Conservation (phyloP, 2,113 vertebrate genomes). For the Poeciliopsis retropinna region DNA sequence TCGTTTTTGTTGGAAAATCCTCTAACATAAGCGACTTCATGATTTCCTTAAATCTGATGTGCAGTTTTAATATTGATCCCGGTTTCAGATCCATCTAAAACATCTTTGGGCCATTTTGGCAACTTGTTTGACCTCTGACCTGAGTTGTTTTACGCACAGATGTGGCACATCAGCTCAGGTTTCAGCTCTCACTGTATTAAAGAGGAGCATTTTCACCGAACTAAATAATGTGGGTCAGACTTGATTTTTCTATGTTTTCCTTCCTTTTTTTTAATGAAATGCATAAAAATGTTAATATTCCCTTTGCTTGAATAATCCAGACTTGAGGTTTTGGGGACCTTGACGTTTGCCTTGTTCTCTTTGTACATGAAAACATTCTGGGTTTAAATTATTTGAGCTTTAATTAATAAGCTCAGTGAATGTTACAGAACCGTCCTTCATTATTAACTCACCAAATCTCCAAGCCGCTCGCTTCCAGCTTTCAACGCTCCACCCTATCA, state of each 20-base stretch:
- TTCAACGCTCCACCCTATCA: slow-evolving; percentile 46
- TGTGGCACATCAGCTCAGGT: slow-evolving; percentile 32
- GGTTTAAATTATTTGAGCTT: slow-evolving; percentile 46
- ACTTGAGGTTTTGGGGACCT: slow-evolving; percentile 45
- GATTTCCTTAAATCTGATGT: background rate
- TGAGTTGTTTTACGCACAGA: slow-evolving; percentile 15
- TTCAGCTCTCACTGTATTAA: slow-evolving; percentile 14
- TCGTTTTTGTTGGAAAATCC: slow-evolving; percentile 21
- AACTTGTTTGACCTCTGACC: slow-evolving; percentile 12
- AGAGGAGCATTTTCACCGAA: slow-evolving; percentile 26
- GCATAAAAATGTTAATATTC: slow-evolving; percentile 51
- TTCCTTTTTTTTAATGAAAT: slow-evolving; percentile 22
- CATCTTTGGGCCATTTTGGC: background rate
- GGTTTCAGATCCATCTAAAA: background rate
- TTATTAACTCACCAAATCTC: slow-evolving; percentile 30
- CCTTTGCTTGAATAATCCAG: slow-evolving; percentile 51
- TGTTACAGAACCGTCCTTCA: slow-evolving; percentile 57
- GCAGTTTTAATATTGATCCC: background rate
- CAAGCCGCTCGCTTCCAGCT: slow-evolving; percentile 28
- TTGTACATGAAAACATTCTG: slow-evolving; percentile 37
- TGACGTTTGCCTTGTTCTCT: slow-evolving; percentile 58
- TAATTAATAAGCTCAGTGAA: slow-evolving; percentile 60
- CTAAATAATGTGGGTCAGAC: slow-evolving; percentile 21
- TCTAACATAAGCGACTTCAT: slow-evolving; percentile 18
- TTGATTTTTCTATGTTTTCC: slow-evolving; percentile 1